Conservation (phyloP, 2,113 vertebrate species). For the Ageneiosus marmoratus region DNA sequence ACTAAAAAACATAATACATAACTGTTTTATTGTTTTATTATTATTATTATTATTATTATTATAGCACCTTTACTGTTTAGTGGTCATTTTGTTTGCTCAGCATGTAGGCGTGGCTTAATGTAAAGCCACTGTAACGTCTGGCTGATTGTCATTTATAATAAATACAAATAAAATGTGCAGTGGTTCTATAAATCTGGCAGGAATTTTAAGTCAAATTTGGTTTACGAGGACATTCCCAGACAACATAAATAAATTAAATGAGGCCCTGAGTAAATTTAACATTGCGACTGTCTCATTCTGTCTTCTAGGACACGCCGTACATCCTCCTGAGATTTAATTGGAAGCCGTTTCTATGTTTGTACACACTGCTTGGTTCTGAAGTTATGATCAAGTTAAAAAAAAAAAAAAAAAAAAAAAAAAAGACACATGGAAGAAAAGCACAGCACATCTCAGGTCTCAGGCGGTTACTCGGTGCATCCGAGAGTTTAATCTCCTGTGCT, state of each 20-base stretch:
- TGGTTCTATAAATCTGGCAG: not conserved
- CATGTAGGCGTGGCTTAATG: too few relatives aligned
- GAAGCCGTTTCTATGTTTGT: not conserved
- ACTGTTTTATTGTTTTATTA: too few relatives aligned
- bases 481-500: constrained; percentile 13
- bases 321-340: not conserved
- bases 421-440: not conserved
- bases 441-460: not conserved
- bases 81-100: not conserved
- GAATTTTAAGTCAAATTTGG: not conserved
- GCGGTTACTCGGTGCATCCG: not conserved
- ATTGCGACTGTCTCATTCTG: not conserved
- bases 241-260: not conserved
- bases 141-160: not conserved
- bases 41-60: too few relatives aligned
- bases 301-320: not conserved
- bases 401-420: not conserved
- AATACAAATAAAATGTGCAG: not conserved
- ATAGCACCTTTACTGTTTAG: not conserved
- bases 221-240: not conserved
- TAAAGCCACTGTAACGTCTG: too few relatives aligned
- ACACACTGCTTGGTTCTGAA: not conserved
- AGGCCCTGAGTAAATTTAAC: not conserved
- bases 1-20: not conserved
- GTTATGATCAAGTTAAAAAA: not conserved